Evolutionary conservation across 2,797 vertebrate genomes (phyloP).

Genomic region (Etheostoma perlongum): DNA sequence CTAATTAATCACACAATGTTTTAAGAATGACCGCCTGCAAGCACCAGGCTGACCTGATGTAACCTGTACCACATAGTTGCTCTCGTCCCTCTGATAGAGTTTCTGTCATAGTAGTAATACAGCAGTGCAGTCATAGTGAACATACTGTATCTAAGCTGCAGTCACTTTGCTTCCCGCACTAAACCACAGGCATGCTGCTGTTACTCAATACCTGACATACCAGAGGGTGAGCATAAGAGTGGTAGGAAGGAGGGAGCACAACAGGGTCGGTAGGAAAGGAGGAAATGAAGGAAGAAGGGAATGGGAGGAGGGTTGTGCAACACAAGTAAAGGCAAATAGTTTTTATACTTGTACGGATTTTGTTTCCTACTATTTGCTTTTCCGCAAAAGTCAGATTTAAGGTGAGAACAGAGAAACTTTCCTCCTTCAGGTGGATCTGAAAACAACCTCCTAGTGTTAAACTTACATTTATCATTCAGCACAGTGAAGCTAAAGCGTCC

Average conservation of each 20-base stretch:
- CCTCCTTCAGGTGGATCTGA: neutral
- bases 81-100: conserved; percentile 31
- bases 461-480: neutral
- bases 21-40: neutral
- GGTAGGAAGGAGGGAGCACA: neutral
- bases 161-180: conserved; percentile 35
- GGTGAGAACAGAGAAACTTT: neutral
- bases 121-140: conserved; percentile 55
- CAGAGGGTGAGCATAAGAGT: conserved; percentile 31
- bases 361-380: neutral
- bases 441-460: neutral
- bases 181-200: conserved; percentile 68
- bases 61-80: conserved; percentile 27
- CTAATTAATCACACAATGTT: neutral
- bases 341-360: neutral
- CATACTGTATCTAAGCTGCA: conserved; percentile 58
- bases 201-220: conserved; percentile 73
- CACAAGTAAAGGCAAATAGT: neutral
- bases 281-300: neutral
- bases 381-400: neutral
- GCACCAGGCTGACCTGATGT: conserved; percentile 21
- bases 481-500: neutral
- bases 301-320: neutral
- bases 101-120: conserved; percentile 24
- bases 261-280: conserved; percentile 6